Conservation (phyloP, 2,113 vertebrate species). For the Rana temporaria region DNA sequence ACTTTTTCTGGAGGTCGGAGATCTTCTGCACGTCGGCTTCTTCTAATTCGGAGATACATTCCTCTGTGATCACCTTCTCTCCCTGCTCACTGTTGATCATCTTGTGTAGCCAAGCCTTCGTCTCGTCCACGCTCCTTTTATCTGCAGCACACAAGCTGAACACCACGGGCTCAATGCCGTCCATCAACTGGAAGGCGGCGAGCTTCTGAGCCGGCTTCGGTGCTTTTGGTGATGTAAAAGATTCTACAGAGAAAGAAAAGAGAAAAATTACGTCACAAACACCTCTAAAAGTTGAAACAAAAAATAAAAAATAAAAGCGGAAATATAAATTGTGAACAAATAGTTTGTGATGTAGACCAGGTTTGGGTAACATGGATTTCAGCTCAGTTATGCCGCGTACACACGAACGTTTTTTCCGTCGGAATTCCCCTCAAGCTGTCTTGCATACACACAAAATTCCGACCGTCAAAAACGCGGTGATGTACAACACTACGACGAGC, state of each 20-base stretch:
- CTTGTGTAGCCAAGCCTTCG: slow-evolving; percentile 71
- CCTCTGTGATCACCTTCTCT: slow-evolving; percentile 61
- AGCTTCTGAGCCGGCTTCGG: too few relatives aligned
- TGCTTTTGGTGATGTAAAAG: fast-evolving
- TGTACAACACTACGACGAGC: too few relatives aligned
- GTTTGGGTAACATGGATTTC: too few relatives aligned
- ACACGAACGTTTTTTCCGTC: too few relatives aligned
- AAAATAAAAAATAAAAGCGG: too few relatives aligned
- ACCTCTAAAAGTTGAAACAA: too few relatives aligned
- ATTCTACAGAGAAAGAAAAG: slow-evolving; percentile 54
- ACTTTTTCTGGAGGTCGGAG: slow-evolving; percentile 71
- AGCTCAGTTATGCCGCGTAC: too few relatives aligned
- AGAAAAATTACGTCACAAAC: neutral
- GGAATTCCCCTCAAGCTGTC: too few relatives aligned
- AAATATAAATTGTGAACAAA: too few relatives aligned
- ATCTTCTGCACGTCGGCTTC: slow-evolving; percentile 65
- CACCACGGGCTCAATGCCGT: slow-evolving; percentile 64
- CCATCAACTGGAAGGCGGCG: slow-evolving; percentile 58
- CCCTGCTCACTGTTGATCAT: slow-evolving; percentile 71
- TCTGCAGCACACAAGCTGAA: slow-evolving; percentile 84
- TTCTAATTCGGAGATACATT: slow-evolving; percentile 70
- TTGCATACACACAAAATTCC: too few relatives aligned
- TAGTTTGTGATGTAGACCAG: too few relatives aligned
- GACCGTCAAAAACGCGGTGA: too few relatives aligned
- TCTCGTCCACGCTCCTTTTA: slow-evolving; percentile 58